Conservation (phyloP, 2,113 vertebrate genomes). For the Shinisaurus crocodilurus region DNA sequence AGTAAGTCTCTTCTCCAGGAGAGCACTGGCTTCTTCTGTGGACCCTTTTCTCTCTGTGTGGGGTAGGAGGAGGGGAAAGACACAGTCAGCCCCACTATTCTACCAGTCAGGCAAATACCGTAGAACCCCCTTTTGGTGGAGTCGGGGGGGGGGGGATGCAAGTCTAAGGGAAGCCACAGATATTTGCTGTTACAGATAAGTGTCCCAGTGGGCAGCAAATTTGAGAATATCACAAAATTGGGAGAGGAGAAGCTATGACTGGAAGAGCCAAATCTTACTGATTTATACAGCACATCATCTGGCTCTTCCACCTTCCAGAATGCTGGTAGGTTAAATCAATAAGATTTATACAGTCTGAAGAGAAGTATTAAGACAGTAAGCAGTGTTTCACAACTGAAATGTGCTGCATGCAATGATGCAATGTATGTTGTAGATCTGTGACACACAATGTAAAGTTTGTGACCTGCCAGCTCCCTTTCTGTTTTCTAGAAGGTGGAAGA, state of each 20-base stretch:
- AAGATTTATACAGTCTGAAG: background rate
- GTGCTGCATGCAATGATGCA: background rate
- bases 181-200: background rate
- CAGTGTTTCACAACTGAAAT: background rate
- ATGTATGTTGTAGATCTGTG: background rate
- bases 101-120: background rate
- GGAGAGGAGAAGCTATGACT: background rate
- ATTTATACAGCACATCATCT: too few relatives aligned
- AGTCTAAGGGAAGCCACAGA: background rate
- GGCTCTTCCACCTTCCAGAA: too few relatives aligned
- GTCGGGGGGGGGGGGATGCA: too few relatives aligned
- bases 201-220: background rate
- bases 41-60: background rate
- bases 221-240: background rate
- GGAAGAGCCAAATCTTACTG: too few relatives aligned
- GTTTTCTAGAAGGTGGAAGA: background rate
- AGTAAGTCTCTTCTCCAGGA: background rate
- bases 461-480: background rate
- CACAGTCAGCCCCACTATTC: background rate
- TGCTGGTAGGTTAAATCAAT: background rate
- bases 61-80: background rate
- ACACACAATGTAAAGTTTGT: background rate
- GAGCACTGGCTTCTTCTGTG: background rate
- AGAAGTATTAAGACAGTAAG: too few relatives aligned
- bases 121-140: background rate